These are phyloP conservation scores for Nemotelus nigrinus DNA, from an alignment of 2,888 invertebrate species.

Conservation along the genomic window DNA sequence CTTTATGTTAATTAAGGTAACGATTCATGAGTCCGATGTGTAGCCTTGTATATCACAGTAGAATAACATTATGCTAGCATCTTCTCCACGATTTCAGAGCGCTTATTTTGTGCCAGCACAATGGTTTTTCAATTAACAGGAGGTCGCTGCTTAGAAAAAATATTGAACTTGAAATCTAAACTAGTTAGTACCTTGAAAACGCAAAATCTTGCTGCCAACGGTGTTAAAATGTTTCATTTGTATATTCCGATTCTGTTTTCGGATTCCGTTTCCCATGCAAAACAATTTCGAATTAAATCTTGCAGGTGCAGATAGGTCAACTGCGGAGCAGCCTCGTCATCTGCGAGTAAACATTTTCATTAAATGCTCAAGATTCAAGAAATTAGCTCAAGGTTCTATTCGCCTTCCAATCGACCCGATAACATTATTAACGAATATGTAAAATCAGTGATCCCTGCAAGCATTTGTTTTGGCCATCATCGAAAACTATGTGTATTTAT, in stretches of 20 bases:
- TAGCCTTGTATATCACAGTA: slow-evolving; percentile 30
- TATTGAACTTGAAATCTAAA: slow-evolving; percentile 23
- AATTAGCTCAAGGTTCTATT: too few relatives aligned
- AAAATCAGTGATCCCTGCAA: too few relatives aligned
- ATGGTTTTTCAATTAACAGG: slow-evolving; percentile 26
- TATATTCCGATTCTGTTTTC: background rate
- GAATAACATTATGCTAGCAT: slow-evolving; percentile 10
- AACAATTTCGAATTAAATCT: too few relatives aligned
- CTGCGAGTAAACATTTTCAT: too few relatives aligned
- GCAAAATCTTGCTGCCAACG: background rate
- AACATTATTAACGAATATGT: too few relatives aligned
- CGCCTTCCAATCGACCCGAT: too few relatives aligned
- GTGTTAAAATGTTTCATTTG: slow-evolving; percentile 12
- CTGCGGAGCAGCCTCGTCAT: too few relatives aligned
- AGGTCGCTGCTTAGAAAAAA: slow-evolving; percentile 17
- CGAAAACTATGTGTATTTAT: too few relatives aligned
- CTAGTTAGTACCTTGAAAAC: slow-evolving; percentile 5
- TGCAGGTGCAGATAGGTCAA: too few relatives aligned
- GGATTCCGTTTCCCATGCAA: too few relatives aligned
- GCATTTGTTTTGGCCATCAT: too few relatives aligned
- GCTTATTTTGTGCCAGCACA: background rate
- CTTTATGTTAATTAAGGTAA: slow-evolving; percentile 40
- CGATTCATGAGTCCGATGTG: slow-evolving; percentile 20
- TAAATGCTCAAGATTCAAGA: too few relatives aligned
- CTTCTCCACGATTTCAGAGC: background rate